Base-by-base conservation (phyloP, 1,140 invertebrate genomes). In the Sycophaga agraensis region DNA sequence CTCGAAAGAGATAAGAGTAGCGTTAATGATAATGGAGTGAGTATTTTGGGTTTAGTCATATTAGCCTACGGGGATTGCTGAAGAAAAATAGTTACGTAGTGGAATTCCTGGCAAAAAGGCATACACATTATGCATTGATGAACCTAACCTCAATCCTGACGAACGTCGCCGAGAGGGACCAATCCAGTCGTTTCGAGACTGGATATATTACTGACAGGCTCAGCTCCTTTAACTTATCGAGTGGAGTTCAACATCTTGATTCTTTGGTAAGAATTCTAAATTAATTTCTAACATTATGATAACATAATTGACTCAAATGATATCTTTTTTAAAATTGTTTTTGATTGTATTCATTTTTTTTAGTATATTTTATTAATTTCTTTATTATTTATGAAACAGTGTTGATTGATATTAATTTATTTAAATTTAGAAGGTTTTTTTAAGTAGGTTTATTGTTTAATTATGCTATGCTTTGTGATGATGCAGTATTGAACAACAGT, bases 131-230 rank as follows among this genome's bases (percentile, higher is more conserved):
- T 76, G 70, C 57, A 70, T 76, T 73, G 67, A 73, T 74, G 72
- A 74, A 72, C 67, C 66, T 74, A 73, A 76, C 73, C 73, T 74
- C 66, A 66, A 54, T 73, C 62, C 53, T 63, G 46, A 62, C 67
- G 14, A 70, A 68, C 64, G 54, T 66, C 61, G 63, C 48, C 28
- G 63, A 68, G 56, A 67, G 64, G 64, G 67, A 69, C 48, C 66
- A 68, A 60, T 60, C 54, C 48, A 65, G 63, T 66, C 65, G 67
- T 59, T 66, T 68, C 59, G 59, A 61, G 43, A 71, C 69, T 35
- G 55, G 65, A 53, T 65, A 69, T 37, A 69, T 71, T 28, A 72
- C 67, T 3, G 66, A 72, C 59, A 60, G 66, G 21, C 63, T 73
- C 21, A 68, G 62, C 56, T 69, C 66, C 8, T 70, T 73, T 35